These are phyloP conservation scores for Scaptodrosophila latifasciaeformis DNA, from an alignment of 2,888 invertebrate genomes.

Conservation along the genomic window DNA sequence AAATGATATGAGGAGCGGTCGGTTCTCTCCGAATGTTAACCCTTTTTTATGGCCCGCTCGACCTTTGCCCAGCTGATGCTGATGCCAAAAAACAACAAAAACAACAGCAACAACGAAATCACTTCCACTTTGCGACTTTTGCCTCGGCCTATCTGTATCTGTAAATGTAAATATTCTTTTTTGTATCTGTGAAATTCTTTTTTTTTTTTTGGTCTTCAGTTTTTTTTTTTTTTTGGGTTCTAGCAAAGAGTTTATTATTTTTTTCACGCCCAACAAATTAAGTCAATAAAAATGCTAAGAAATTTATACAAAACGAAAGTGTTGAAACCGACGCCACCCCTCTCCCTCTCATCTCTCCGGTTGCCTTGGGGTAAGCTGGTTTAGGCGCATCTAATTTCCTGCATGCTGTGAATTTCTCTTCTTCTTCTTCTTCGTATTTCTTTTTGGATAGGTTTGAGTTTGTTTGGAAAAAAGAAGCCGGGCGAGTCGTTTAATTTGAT, in stretches of 20 bases:
- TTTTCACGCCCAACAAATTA: conserved; percentile 60
- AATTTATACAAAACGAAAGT: conserved; percentile 55
- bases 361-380: not conserved
- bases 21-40: conserved; percentile 29
- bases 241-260: conserved; percentile 29
- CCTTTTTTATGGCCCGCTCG: conserved; percentile 33
- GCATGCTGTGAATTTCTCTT: too few species aligned
- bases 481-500: conserved; percentile 61
- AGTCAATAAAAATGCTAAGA: conserved; percentile 53
- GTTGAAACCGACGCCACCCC: conserved; percentile 35
- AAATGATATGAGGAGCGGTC: conserved; percentile 36
- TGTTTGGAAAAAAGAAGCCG: too few species aligned
- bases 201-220: too few species aligned
- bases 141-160: not conserved
- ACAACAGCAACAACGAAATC: too few species aligned
- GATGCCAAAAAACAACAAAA: too few species aligned
- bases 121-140: not conserved
- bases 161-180: conserved; percentile 11
- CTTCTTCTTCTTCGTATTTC: too few species aligned
- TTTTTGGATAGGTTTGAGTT: too few species aligned
- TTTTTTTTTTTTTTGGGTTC: too few species aligned
- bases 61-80: conserved; percentile 13
- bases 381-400: conserved; percentile 56
- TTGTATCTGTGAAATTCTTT: too few species aligned
- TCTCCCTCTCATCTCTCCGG: conserved; percentile 6